Base-by-base conservation (phyloP, 2,888 invertebrate genomes). In the Oligia fasciuncula region DNA sequence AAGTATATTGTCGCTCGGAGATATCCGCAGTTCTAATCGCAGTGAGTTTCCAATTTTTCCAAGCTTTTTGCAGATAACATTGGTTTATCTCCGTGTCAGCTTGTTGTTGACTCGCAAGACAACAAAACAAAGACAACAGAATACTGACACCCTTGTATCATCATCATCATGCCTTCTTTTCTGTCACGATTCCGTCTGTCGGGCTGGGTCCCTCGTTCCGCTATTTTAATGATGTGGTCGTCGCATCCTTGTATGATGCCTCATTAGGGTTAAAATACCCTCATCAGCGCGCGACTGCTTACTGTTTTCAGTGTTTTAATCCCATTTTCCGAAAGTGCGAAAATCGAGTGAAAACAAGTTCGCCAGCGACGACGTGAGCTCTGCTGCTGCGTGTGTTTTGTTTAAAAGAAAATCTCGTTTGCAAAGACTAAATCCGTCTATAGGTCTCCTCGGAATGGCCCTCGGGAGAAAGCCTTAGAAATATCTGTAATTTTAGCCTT, bases 51-150 rank as follows among this genome's bases (percentile, higher is more conserved):
- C 23, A 69, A 46, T 19, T 71, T 83, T 78, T 78, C 60, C 70
- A 54, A 66, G 46, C 57, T 77, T 51, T 60, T 51, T 60, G 29
- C 29, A 29, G 84, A 81, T 78, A 69, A 78, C 84, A 78, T 76
- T 35, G 63, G 19, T 49, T 57, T 66, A 83, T 70, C 51, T 78
- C n/a, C 23, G 70, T 78, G 40, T 79, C 23, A 46, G 70, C 17
- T 35, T 23, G 57, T 65, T 71, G 9, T 60, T 69, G 23, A 78
- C 13, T 62, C 14, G 14, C 29, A 46, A 63, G 57, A 40, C 54
- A 57, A 57, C 40, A 43, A 46, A 9, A 46, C 46, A 46, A 51
- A 63, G 62, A 40, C 54, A 57, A 57, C 29, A 40, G 57, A n/a
- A 70, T 43, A 66, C 14, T 54, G 8, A 35, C 29, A 19, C 2